Conservation (phyloP, 2,797 vertebrate genomes). For the Bovichtus variegatus region DNA sequence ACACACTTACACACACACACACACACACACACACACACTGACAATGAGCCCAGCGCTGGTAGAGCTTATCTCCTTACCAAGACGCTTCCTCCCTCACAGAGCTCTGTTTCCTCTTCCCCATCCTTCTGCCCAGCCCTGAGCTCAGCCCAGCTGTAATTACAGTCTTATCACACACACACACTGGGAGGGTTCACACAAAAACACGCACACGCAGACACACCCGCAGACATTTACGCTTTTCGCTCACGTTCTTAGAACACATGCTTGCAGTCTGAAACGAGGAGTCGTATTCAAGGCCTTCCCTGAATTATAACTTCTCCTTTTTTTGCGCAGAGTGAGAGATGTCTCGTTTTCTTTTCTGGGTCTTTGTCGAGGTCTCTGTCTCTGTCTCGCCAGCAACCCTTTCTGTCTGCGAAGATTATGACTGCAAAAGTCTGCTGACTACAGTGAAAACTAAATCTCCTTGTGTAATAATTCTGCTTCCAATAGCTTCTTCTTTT, state of each 20-base stretch:
- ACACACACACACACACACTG: slow-evolving; percentile 41
- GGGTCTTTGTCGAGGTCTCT: slow-evolving; percentile 32
- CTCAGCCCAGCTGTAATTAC: slow-evolving; percentile 85
- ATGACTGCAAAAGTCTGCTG: slow-evolving; percentile 44
- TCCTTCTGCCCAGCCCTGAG: slow-evolving; percentile 81
- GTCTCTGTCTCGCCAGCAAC: slow-evolving; percentile 44
- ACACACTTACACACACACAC: slow-evolving; percentile 28
- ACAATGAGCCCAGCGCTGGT: slow-evolving; percentile 79
- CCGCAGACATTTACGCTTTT: slow-evolving; percentile 63
- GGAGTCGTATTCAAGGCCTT: slow-evolving; percentile 62
- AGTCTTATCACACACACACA: slow-evolving; percentile 81
- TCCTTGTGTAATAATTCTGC: slow-evolving; percentile 60
- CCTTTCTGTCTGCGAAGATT: slow-evolving; percentile 59
- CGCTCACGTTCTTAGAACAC: slow-evolving; percentile 62
- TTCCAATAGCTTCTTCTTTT: slow-evolving; percentile 58
- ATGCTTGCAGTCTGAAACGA: slow-evolving; percentile 63
- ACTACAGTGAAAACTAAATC: slow-evolving; percentile 63
- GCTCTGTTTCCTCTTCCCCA: slow-evolving; percentile 83
- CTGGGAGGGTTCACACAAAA: slow-evolving; percentile 64
- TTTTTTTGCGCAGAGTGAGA: slow-evolving; percentile 41
- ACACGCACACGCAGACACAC: slow-evolving; percentile 59
- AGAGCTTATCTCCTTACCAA: slow-evolving; percentile 85
- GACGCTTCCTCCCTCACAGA: slow-evolving; percentile 82
- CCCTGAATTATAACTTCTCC: slow-evolving; percentile 73
- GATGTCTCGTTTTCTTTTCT: slow-evolving; percentile 56